Evolutionary conservation across 2,113 vertebrate species (phyloP).

Genomic region (Gopherus flavomarginatus): DNA sequence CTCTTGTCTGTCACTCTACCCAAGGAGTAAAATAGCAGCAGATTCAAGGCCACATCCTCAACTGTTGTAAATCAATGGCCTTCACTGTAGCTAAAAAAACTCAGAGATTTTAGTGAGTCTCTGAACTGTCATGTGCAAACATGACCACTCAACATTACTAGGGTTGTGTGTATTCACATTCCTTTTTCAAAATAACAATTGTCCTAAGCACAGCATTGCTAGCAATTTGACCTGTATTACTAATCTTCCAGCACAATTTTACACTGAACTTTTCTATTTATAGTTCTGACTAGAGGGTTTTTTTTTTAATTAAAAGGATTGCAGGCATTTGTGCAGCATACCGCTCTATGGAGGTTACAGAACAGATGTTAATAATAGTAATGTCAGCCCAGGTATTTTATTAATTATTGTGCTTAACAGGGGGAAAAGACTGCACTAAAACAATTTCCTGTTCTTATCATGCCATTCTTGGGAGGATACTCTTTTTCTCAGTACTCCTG

Average conservation of each 20-base stretch:
- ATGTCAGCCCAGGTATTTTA: not conserved
- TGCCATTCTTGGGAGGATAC: not conserved
- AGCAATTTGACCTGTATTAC: not conserved
- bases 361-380: slow-evolving; percentile 18
- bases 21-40: not conserved
- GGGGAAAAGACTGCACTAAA: not conserved
- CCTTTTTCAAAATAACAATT: not conserved
- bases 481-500: not conserved
- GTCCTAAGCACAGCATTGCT: not conserved
- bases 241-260: not conserved
- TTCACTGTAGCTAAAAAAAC: not conserved
- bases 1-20: not conserved
- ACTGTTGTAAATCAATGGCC: rapidly evolving
- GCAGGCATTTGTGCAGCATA: not conserved
- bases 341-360: not conserved
- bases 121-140: not conserved
- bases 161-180: not conserved
- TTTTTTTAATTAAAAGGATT: not conserved
- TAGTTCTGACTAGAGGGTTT: not conserved
- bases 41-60: rapidly evolving
- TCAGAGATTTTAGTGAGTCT: not conserved
- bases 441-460: not conserved
- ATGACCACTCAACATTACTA: not conserved
- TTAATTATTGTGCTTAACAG: slow-evolving; percentile 22
- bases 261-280: not conserved